phyloP scores from a whole-genome alignment of 2,113 vertebrate species.

The Leucopsar rothschildi region DNA sequence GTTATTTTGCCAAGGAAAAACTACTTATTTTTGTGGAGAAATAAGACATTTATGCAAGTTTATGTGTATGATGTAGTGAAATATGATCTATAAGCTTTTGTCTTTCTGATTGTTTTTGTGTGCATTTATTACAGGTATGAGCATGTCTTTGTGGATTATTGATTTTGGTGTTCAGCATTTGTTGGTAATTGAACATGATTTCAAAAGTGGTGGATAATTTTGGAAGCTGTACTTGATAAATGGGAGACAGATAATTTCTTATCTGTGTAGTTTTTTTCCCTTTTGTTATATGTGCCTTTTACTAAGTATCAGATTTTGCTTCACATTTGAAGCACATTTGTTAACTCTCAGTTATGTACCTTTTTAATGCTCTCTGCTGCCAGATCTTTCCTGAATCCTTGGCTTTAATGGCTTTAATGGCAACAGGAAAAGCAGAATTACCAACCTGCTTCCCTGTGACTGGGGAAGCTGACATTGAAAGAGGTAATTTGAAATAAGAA shows the following conservation, averaged over 20 bases:
- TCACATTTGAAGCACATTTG: not conserved
- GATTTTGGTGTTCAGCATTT: not conserved
- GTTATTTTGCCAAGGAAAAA: not conserved
- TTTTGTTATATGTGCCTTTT: not conserved
- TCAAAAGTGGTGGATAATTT: not conserved
- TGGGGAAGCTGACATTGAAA: not conserved
- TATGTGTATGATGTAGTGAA: not conserved
- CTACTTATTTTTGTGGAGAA: not conserved
- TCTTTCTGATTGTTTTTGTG: not conserved
- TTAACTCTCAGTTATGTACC: not conserved
- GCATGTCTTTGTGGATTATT: not conserved
- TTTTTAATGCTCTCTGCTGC: not conserved
- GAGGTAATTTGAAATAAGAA: not conserved
- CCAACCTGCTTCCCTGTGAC: not conserved
- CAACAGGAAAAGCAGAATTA: not conserved
- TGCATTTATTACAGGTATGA: not conserved
- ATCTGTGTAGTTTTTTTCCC: not conserved
- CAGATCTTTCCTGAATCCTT: not conserved
- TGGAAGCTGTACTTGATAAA: not conserved
- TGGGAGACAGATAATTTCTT: not conserved
- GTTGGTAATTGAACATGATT: not conserved
- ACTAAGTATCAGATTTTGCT: not conserved
- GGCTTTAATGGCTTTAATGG: not conserved
- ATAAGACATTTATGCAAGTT: not conserved
- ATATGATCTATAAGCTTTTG: not conserved